Conservation (phyloP, 2,113 vertebrate genomes). For the Taxidea taxus region DNA sequence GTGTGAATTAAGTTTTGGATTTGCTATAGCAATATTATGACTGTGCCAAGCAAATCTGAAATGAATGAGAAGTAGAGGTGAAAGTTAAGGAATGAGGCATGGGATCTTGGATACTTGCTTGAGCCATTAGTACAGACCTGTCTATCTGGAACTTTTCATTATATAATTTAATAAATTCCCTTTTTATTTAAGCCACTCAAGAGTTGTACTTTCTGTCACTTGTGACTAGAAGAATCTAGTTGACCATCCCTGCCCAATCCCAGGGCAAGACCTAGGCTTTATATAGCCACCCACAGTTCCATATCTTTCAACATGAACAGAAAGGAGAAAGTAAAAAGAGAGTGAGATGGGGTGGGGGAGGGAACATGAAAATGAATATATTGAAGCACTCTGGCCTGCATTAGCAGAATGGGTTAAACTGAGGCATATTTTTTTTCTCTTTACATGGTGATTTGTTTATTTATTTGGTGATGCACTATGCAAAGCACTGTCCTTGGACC, state of each 20-base stretch:
- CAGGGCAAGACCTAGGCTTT: not conserved
- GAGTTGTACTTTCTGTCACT: constrained; percentile 11
- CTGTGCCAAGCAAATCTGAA: not conserved
- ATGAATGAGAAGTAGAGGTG: not conserved
- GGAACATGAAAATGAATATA: not conserved
- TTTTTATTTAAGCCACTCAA: not conserved
- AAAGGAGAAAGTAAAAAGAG: not conserved
- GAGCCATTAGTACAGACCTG: not conserved
- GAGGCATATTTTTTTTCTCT: not conserved
- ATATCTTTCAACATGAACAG: not conserved
- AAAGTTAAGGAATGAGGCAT: not conserved
- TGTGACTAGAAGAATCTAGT: not conserved
- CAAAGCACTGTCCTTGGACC: not conserved
- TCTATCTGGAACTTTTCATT: not conserved
- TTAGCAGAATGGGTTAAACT: constrained; percentile 28
- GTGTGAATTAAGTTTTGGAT: not conserved
- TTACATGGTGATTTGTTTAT: constrained; percentile 14
- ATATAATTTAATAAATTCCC: not conserved
- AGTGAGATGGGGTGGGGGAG: not conserved
- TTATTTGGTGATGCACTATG: not conserved
- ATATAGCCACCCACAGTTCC: not conserved
- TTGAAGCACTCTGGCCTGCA: not conserved
- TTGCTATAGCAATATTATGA: not conserved
- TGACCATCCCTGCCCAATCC: not conserved
- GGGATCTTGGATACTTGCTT: not conserved